A percentile compares a stretch with the other conserved stretches of the same genome.
These are phyloP conservation scores for Lepus timidus DNA, from an alignment of 2,113 vertebrate species.

Conservation along the genomic window DNA sequence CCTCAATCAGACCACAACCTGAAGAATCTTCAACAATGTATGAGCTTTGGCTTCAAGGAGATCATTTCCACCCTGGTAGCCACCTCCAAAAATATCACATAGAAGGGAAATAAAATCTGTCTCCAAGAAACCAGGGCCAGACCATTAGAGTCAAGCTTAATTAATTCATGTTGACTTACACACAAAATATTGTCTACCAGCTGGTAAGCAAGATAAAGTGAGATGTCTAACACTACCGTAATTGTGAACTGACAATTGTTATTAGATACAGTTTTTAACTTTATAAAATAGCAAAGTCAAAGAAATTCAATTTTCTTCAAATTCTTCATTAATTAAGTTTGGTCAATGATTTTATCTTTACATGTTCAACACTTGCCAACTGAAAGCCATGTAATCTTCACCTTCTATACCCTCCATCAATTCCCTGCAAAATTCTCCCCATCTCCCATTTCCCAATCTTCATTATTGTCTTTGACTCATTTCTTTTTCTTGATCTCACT, in stretches of 20 bases:
- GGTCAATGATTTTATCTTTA: background rate
- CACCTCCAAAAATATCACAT: background rate
- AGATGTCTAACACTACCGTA: background rate
- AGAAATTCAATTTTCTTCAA: background rate
- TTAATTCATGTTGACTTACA: slow-evolving; percentile 7
- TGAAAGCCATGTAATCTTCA: background rate
- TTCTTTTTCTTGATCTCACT: slow-evolving; percentile 2
- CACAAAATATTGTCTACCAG: background rate
- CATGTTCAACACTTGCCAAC: background rate
- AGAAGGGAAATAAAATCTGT: background rate
- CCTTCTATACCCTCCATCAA: background rate
- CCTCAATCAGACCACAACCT: background rate
- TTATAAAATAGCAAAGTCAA: background rate
- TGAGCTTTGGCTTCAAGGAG: background rate
- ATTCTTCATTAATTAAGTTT: background rate
- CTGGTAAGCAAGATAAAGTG: slow-evolving; percentile 7
- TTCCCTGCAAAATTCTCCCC: background rate
- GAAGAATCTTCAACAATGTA: background rate
- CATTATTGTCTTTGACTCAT: slow-evolving; percentile 11
- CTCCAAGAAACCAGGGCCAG: background rate
- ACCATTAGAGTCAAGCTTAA: slow-evolving; percentile 3
- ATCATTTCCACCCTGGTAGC: background rate
- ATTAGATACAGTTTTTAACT: background rate
- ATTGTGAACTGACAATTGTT: background rate
- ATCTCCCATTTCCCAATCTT: background rate